These are phyloP conservation scores for Poecile atricapillus DNA, from an alignment of 2,113 vertebrate species.

Conservation along the genomic window DNA sequence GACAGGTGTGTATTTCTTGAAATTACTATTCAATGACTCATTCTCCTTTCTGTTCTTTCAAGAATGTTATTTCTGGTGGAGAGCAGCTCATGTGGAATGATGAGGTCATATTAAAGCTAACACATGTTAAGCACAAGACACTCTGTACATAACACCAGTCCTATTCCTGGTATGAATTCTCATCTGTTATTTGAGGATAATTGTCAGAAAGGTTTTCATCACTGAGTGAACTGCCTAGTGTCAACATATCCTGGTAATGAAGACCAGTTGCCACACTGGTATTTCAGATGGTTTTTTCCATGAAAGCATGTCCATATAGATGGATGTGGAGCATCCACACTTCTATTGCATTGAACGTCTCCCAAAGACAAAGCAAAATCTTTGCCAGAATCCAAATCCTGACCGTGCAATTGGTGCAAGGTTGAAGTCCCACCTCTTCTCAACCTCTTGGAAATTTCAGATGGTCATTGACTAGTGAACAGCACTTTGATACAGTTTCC, in stretches of 20 bases:
- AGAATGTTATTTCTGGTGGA: not conserved
- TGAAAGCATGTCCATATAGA: not conserved
- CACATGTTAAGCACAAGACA: not conserved
- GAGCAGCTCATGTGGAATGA: not conserved
- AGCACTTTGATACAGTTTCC: not conserved
- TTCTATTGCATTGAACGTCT: not conserved
- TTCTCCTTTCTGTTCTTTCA: not conserved
- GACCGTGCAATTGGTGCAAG: not conserved
- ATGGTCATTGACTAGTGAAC: not conserved
- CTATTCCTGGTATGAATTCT: not conserved
- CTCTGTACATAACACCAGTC: not conserved
- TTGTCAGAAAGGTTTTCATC: not conserved
- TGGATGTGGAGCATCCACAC: not conserved
- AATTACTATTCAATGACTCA: not conserved
- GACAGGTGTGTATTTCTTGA: constrained; percentile 10
- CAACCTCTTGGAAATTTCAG: not conserved
- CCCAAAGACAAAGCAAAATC: not conserved
- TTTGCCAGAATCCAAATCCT: not conserved
- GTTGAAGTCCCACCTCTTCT: not conserved
- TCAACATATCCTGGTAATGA: not conserved
- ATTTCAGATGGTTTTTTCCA: not conserved
- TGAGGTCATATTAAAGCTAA: not conserved
- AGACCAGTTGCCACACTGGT: not conserved
- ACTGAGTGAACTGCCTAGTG: not conserved
- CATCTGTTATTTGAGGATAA: not conserved